A percentile compares a stretch with the other conserved stretches of the same genome.
Evolutionary conservation across 1,140 invertebrate species (phyloP).

Genomic region (Drosophila willistoni): DNA sequence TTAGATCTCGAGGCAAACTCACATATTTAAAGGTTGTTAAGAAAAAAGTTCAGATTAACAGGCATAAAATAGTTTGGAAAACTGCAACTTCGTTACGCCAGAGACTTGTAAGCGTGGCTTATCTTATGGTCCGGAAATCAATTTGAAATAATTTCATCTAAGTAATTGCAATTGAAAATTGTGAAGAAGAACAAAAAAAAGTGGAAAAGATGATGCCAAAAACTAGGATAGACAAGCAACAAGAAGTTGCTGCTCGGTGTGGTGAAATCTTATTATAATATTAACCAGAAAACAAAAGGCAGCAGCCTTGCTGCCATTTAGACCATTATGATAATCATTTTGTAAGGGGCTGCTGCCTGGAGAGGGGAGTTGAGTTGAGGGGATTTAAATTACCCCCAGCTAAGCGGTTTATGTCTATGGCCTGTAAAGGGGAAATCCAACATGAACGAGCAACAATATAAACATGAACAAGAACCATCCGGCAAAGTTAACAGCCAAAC

Average conservation of each 20-base stretch:
- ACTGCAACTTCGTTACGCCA: not conserved
- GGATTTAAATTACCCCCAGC: slow-evolving; percentile 74
- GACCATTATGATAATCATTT: slow-evolving; percentile 67
- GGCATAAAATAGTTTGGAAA: not conserved
- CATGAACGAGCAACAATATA: slow-evolving; percentile 22
- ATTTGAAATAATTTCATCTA: slow-evolving; percentile 3
- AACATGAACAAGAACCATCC: slow-evolving; percentile 42
- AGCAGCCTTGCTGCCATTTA: slow-evolving; percentile 20
- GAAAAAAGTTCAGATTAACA: too few relatives aligned
- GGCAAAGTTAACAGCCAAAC: slow-evolving; percentile 23
- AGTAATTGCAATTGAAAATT: not conserved
- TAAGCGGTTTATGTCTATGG: slow-evolving; percentile 68
- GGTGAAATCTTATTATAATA: slow-evolving; percentile 12
- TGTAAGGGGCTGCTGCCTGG: slow-evolving; percentile 66
- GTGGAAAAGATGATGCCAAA: not conserved
- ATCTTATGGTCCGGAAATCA: not conserved
- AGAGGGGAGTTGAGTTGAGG: slow-evolving; percentile 54
- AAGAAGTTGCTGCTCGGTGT: slow-evolving; percentile 13
- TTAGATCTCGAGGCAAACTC: too few relatives aligned
- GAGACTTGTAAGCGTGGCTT: not conserved
- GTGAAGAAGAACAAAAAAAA: not conserved
- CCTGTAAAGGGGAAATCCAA: slow-evolving; percentile 25
- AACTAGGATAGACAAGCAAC: slow-evolving; percentile 10
- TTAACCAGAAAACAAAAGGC: slow-evolving; percentile 10
- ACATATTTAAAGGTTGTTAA: too few relatives aligned